Evolutionary conservation across 2,888 invertebrate species (phyloP).

Genomic region (Dendrolimus houi): DNA sequence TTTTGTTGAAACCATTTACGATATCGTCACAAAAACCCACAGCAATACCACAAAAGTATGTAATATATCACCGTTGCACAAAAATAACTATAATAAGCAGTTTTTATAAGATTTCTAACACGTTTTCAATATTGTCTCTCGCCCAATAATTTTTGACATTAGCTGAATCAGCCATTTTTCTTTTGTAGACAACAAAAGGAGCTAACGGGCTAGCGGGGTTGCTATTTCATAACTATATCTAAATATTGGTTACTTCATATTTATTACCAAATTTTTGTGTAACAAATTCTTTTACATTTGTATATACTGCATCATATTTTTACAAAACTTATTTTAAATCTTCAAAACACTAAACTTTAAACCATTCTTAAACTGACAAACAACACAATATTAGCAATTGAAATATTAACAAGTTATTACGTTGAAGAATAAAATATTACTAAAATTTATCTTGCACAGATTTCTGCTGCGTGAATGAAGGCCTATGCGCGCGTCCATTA

Average conservation of each 20-base stretch:
- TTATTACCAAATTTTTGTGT: too few species aligned
- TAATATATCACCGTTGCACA: conserved; percentile 38
- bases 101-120: conserved; percentile 39
- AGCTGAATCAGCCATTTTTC: conserved; percentile 63
- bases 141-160: conserved; percentile 62
- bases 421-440: too few species aligned
- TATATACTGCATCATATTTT: too few species aligned
- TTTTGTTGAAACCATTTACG: not conserved
- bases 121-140: conserved; percentile 49
- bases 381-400: too few species aligned
- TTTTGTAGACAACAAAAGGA: conserved; percentile 50
- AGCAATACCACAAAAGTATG: not conserved
- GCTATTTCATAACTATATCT: conserved; percentile 21
- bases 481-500: not conserved
- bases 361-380: too few species aligned
- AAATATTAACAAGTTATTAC: too few species aligned
- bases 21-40: not conserved
- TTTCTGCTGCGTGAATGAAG: not conserved
- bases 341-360: too few species aligned
- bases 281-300: too few species aligned
- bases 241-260: too few species aligned
- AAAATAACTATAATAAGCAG: conserved; percentile 14
- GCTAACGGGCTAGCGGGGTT: conserved; percentile 36
- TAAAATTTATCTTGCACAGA: not conserved
- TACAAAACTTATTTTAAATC: too few species aligned